phyloP scores from a whole-genome alignment of 2,888 invertebrate species.

The Trilocha varians region DNA sequence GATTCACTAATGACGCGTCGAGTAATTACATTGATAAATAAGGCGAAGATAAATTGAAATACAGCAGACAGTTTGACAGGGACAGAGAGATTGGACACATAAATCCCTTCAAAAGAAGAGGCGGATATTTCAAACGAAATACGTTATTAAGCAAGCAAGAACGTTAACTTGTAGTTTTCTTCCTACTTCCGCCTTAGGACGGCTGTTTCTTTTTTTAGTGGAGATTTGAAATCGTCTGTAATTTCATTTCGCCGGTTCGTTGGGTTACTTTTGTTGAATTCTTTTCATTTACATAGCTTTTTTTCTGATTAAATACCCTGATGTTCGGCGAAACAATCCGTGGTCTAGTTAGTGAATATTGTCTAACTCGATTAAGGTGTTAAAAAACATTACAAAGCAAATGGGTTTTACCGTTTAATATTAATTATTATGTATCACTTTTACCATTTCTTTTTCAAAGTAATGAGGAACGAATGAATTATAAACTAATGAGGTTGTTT shows the following conservation, averaged over 20 bases:
- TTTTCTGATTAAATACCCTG: no score
- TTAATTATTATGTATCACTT: no score
- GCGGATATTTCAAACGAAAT: background rate
- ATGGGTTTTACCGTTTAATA: no score
- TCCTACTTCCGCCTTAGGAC: background rate
- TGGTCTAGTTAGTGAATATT: no score
- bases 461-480: no score
- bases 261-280: background rate
- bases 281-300: background rate
- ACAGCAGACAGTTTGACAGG: background rate
- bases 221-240: background rate
- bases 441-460: no score
- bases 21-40: background rate
- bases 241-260: background rate
- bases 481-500: no score
- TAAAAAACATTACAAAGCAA: no score
- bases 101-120: background rate
- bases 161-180: background rate
- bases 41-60: background rate
- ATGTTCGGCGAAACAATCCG: no score
- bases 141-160: background rate
- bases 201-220: background rate
- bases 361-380: no score
- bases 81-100: background rate
- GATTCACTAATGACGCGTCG: background rate